Conservation (phyloP, 2,797 vertebrate species). For the Parotocinclus haroldoi region DNA sequence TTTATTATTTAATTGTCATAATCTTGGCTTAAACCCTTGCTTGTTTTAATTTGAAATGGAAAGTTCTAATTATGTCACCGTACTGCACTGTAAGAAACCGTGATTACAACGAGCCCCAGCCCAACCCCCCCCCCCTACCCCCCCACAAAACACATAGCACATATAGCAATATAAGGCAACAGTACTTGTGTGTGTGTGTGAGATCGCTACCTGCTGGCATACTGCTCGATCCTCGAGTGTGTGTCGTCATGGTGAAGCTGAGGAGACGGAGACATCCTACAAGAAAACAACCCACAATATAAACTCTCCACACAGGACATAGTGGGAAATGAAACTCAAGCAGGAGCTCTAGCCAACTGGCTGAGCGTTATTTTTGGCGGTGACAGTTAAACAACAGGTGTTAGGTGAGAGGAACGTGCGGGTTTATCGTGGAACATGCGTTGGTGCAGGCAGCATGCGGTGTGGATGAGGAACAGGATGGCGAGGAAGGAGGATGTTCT, state of each 20-base stretch:
- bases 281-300: conserved; percentile 55
- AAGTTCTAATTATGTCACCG: no score
- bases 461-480: conserved; percentile 31
- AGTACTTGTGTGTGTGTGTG: no score
- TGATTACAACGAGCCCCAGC: no score
- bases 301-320: conserved; percentile 56
- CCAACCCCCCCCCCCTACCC: no score
- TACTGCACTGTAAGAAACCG: no score
- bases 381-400: not conserved
- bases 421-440: conserved; percentile 47
- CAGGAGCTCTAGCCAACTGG: conserved; percentile 54
- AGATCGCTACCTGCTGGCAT: conserved; percentile 83
- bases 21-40: no score
- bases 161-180: no score
- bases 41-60: no score
- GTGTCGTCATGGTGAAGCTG: conserved; percentile 95
- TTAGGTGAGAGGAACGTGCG: conserved; percentile 45
- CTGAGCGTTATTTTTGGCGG: conserved; percentile 44
- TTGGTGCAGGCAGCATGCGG: conserved; percentile 64
- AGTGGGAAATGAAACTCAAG: conserved; percentile 35
- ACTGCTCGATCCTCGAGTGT: conserved; percentile 96
- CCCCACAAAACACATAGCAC: no score
- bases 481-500: conserved; percentile 11
- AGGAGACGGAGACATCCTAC: conserved; percentile 87
- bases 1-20: no score